A percentile compares a stretch with the other conserved stretches of the same genome.
Conservation (phyloP, 2,888 invertebrate genomes). For the Eilema depressum region DNA sequence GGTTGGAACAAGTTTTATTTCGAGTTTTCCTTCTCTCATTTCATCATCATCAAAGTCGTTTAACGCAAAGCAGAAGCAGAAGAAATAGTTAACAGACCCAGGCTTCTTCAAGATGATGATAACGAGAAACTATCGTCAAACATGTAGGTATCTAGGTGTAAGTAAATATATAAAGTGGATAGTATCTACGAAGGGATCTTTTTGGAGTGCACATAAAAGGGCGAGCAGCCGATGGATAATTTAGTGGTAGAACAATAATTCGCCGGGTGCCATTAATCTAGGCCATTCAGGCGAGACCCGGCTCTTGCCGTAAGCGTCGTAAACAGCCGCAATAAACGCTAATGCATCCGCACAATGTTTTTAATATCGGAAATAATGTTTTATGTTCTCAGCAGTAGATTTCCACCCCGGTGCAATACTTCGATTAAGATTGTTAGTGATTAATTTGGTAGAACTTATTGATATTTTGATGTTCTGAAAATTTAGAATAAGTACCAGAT, state of each 20-base stretch:
- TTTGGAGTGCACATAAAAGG: constrained; percentile 40
- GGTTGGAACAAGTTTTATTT: too few species aligned
- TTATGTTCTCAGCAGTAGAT: constrained; percentile 37
- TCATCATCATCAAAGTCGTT: too few species aligned
- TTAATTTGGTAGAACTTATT: not conserved
- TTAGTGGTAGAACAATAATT: constrained; percentile 56
- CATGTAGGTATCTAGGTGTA: too few species aligned
- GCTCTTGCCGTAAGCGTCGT: constrained; percentile 41
- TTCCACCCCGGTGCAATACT: not conserved
- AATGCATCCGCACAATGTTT: constrained; percentile 52
- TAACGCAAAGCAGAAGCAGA: too few species aligned
- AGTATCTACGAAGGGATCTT: constrained; percentile 31
- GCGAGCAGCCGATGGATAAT: constrained; percentile 47
- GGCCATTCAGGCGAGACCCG: constrained; percentile 39
- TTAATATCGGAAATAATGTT: constrained; percentile 48
- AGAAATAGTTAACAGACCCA: too few species aligned
- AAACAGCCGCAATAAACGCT: constrained; percentile 52
- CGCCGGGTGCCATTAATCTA: constrained; percentile 52
- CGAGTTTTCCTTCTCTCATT: too few species aligned
- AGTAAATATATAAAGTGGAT: constrained; percentile 15
- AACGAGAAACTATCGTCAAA: too few species aligned
- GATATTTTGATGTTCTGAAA: not conserved
- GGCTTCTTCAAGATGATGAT: too few species aligned
- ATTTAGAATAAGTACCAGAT: too few species aligned
- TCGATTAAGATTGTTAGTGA: not conserved